These are phyloP conservation scores for Apamea anceps DNA, from an alignment of 2,888 invertebrate genomes.

Conservation along the genomic window DNA sequence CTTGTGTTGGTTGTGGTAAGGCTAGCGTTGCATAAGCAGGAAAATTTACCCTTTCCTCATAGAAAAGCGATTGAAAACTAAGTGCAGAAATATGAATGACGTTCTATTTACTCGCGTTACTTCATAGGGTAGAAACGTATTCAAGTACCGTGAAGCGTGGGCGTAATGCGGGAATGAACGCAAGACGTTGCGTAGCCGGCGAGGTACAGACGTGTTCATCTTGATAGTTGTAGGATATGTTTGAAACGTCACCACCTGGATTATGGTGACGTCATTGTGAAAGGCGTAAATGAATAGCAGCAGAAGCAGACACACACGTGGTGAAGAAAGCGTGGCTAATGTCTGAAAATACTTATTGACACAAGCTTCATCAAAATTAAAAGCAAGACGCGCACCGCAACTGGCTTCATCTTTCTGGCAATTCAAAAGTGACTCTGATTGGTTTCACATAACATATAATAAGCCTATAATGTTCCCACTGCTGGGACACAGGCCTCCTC, in stretches of 20 bases:
- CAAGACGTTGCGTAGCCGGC: conserved; percentile 33
- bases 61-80: conserved; percentile 1
- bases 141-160: conserved; percentile 24
- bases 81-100: not conserved
- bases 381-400: not conserved
- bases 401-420: not conserved
- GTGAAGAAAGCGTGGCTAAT: not conserved
- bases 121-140: conserved; percentile 6
- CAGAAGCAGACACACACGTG: not conserved
- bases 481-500: not conserved
- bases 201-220: not conserved
- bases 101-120: conserved; percentile 11
- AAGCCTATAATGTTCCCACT: not conserved
- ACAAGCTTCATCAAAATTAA: not conserved
- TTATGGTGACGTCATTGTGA: not conserved
- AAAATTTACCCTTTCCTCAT: not conserved
- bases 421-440: not conserved
- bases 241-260: not conserved
- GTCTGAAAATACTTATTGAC: not conserved
- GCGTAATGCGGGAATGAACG: conserved; percentile 35
- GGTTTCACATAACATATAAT: not conserved
- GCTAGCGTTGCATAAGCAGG: not conserved
- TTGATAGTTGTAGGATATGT: not conserved
- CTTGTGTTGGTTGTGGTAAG: not conserved
- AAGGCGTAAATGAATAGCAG: not conserved